Percentiles rank a stretch among this genome's conserved stretches.
Conservation (phyloP, 2,113 vertebrate species). For the Rhipidura dahli region DNA sequence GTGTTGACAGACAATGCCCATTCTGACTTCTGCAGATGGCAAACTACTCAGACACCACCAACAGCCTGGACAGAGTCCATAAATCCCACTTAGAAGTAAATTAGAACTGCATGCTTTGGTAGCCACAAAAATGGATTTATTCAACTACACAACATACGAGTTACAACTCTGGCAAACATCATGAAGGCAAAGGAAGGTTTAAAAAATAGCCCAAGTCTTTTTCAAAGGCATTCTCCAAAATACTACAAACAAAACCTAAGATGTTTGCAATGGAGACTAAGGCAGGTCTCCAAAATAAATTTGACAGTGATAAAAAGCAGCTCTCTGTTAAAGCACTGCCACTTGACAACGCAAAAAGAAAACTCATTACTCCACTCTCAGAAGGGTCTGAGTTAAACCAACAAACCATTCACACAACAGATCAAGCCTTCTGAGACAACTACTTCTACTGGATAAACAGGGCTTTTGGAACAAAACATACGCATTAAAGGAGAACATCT, state of each 20-base stretch:
- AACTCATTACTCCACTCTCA: neutral
- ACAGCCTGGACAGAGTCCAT: neutral
- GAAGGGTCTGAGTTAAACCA: neutral
- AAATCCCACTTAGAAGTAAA: neutral
- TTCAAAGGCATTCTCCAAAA: neutral
- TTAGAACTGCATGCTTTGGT: neutral
- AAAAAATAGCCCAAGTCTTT: neutral
- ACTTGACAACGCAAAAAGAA: neutral
- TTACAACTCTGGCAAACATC: neutral
- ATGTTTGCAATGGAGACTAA: accelerated
- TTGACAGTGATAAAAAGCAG: neutral
- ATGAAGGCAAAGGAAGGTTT: neutral
- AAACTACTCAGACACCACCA: neutral
- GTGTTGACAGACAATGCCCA: neutral
- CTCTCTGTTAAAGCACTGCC: neutral
- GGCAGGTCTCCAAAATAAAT: neutral
- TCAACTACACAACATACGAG: accelerated
- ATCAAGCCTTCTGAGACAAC: neutral
- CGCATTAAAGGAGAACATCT: neutral
- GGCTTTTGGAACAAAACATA: neutral
- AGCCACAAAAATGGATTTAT: neutral
- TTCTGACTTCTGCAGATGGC: neutral
- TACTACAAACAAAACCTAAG: accelerated
- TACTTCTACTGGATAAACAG: neutral
- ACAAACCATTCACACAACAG: neutral